Percentiles rank a stretch among this genome's conserved stretches.
Evolutionary conservation across 2,113 vertebrate species (phyloP).

Genomic region (Ptychochromis oligacanthus): DNA sequence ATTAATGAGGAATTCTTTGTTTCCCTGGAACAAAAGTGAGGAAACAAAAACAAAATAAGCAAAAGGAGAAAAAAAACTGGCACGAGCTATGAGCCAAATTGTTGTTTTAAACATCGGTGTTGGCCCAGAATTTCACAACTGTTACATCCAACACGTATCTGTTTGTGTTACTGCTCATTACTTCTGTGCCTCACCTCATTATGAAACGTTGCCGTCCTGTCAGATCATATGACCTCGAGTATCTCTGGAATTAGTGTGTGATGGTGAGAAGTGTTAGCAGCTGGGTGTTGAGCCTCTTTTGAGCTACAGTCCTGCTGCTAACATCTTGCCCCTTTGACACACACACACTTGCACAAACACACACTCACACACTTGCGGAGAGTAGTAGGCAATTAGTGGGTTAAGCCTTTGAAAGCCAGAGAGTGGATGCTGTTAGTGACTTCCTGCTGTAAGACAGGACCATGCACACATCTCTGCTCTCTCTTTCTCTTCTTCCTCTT

Average conservation of each 20-base stretch:
- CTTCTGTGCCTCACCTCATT: neutral
- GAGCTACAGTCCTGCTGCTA: slow-evolving; percentile 32
- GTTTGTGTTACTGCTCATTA: neutral
- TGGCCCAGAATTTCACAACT: neutral
- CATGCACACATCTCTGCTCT: slow-evolving; percentile 19
- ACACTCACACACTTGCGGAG: neutral
- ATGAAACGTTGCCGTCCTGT: neutral
- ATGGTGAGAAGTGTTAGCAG: slow-evolving; percentile 42
- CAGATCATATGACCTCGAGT: slow-evolving; percentile 20
- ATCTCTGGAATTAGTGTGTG: neutral
- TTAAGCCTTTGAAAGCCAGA: slow-evolving; percentile 49
- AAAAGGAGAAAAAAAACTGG: neutral
- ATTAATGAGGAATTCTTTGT: neutral
- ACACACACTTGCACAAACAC: slow-evolving; percentile 2
- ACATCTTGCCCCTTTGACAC: slow-evolving; percentile 19
- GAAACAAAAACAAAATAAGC: neutral
- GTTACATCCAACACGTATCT: neutral
- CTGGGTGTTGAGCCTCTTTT: slow-evolving; percentile 42
- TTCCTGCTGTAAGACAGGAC: slow-evolving; percentile 61
- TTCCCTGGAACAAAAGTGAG: neutral
- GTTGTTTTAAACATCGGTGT: neutral
- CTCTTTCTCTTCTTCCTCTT: slow-evolving; percentile 14
- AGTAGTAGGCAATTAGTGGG: slow-evolving; percentile 40
- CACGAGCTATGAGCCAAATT: neutral
- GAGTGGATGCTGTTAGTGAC: slow-evolving; percentile 65